Evolutionary conservation across 2,113 vertebrate species (phyloP).

Genomic region (Antechinus flavipes): DNA sequence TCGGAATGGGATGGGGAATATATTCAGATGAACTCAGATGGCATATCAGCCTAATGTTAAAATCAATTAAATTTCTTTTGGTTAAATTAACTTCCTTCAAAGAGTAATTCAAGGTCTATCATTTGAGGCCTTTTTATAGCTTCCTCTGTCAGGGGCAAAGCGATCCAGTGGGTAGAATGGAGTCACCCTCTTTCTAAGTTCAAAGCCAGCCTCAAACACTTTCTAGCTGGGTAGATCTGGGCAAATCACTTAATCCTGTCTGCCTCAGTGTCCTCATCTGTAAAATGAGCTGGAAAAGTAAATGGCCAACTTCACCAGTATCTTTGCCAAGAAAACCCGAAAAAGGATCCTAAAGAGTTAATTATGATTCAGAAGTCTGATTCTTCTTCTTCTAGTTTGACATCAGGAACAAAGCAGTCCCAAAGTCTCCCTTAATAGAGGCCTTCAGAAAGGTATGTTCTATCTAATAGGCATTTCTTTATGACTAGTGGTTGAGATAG

Average conservation of each 20-base stretch:
- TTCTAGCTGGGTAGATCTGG: neutral
- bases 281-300: neutral
- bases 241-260: neutral
- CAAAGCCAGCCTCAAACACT: neutral
- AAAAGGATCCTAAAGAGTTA: neutral
- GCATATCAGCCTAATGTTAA: neutral
- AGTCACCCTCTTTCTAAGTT: neutral
- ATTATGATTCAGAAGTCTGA: neutral
- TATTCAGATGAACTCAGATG: neutral
- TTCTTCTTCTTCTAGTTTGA: neutral
- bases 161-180: too few species aligned
- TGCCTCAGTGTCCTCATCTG: neutral
- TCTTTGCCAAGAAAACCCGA: neutral
- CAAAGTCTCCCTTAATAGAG: neutral
- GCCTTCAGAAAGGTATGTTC: neutral
- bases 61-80: neutral
- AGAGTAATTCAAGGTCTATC: neutral
- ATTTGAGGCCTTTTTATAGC: neutral
- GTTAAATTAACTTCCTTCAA: neutral
- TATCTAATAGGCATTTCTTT: neutral
- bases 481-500: neutral
- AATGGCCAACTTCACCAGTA: neutral
- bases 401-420: neutral
- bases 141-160: neutral
- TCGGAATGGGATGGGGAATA: neutral